Percentiles rank a stretch among this genome's conserved stretches.
phyloP scores from a whole-genome alignment of 2,113 vertebrate genomes.

The Oncorhynchus nerka region DNA sequence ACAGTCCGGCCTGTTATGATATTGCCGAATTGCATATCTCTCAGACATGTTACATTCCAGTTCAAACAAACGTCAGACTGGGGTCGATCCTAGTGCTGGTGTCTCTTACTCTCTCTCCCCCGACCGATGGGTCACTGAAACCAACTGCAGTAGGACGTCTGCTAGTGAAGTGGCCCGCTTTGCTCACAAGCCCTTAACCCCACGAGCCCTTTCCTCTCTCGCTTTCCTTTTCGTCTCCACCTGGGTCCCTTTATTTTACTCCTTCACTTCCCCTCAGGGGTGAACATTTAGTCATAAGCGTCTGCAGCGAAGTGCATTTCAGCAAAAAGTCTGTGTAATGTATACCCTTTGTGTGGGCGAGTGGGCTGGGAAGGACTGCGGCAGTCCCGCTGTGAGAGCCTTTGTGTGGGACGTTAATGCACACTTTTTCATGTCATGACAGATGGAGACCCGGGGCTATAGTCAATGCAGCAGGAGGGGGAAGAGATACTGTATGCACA shows the following conservation, averaged over 20 bases:
- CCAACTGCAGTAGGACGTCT: conserved; percentile 6
- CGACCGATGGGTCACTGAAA: conserved; percentile 19
- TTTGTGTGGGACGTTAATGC: conserved; percentile 39
- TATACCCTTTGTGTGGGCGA: conserved; percentile 63
- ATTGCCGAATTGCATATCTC: neutral
- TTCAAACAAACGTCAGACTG: neutral
- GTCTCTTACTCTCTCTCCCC: conserved; percentile 19
- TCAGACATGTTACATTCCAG: neutral
- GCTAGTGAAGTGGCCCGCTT: conserved; percentile 36
- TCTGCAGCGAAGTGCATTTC: conserved; percentile 43
- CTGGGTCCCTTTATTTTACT: conserved; percentile 64
- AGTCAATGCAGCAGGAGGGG: conserved; percentile 11
- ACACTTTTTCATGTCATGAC: conserved; percentile 19
- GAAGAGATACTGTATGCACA: too few relatives aligned
- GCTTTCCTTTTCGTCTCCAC: conserved; percentile 44
- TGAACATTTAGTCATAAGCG: conserved; percentile 33
- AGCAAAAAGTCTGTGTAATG: conserved; percentile 65
- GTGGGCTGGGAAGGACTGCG: conserved; percentile 34
- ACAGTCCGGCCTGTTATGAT: neutral
- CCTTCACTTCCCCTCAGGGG: conserved; percentile 41
- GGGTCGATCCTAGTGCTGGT: conserved; percentile 8
- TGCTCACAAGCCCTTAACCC: conserved; percentile 37
- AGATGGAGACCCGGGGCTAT: conserved; percentile 48
- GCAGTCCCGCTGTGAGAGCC: conserved; percentile 40
- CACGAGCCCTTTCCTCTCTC: conserved; percentile 8